phyloP scores from a whole-genome alignment of 2,888 invertebrate genomes.

The Agrochola circellaris region DNA sequence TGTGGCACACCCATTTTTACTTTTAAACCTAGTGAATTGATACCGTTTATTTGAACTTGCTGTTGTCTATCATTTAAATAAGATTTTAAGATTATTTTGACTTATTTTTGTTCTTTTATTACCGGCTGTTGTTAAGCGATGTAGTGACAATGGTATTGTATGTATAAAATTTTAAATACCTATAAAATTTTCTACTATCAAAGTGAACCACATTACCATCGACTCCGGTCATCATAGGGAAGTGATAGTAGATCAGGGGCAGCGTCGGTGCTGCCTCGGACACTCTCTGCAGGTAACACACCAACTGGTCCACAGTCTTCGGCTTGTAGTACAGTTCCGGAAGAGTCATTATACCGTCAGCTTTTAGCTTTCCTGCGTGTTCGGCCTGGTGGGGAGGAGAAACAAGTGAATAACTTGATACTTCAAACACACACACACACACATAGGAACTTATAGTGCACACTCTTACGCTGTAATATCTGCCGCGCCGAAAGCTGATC shows the following conservation, averaged over 20 bases:
- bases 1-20: too few species aligned
- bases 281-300: slow-evolving; percentile 91
- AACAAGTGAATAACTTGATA: not conserved
- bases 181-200: not conserved
- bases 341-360: slow-evolving; percentile 91
- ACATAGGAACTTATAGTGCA: too few species aligned
- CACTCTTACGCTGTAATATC: too few species aligned
- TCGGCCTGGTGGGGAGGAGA: slow-evolving; percentile 86
- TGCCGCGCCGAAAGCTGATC: too few species aligned
- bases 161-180: too few species aligned
- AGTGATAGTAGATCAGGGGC: slow-evolving; percentile 93
- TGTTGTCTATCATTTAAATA: too few species aligned
- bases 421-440: too few species aligned
- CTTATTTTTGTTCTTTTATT: not conserved
- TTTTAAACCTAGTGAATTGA: too few species aligned
- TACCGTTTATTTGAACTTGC: too few species aligned
- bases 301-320: slow-evolving; percentile 88
- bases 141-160: not conserved
- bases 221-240: slow-evolving; percentile 74
- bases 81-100: too few species aligned
- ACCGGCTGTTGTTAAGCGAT: not conserved
- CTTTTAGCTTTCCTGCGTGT: slow-evolving; percentile 88
- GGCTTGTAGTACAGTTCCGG: slow-evolving; percentile 94
- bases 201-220: slow-evolving; percentile 56
- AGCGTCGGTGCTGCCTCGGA: slow-evolving; percentile 92